Percentiles rank a stretch among this genome's conserved stretches.
These are phyloP conservation scores for Tetragonisca angustula DNA, from an alignment of 2,888 invertebrate genomes.

Conservation along the genomic window DNA sequence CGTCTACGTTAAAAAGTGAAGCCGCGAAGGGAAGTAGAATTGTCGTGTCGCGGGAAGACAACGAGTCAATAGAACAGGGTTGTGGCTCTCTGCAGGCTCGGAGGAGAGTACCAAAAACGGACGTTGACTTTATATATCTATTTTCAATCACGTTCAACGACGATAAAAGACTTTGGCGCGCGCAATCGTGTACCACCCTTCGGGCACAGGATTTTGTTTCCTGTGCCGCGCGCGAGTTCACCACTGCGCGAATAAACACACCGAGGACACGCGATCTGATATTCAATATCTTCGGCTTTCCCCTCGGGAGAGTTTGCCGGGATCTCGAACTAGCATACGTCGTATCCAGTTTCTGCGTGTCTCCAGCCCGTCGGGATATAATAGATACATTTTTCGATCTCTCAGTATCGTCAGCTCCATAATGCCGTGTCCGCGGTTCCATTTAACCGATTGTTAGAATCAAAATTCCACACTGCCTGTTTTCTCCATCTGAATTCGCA, in stretches of 20 bases:
- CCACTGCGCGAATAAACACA: slow-evolving; percentile 67
- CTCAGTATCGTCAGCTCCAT: slow-evolving; percentile 28
- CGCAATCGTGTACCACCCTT: slow-evolving; percentile 56
- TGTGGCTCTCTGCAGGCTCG: not conserved
- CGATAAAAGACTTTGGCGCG: slow-evolving; percentile 57
- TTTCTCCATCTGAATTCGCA: no score
- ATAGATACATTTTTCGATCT: slow-evolving; percentile 58
- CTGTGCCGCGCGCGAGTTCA: slow-evolving; percentile 46
- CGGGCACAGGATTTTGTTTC: slow-evolving; percentile 66
- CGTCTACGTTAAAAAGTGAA: not conserved
- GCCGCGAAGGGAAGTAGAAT: not conserved
- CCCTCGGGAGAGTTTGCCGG: slow-evolving; percentile 67
- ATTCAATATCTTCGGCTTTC: slow-evolving; percentile 70
- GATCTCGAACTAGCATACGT: slow-evolving; percentile 60
- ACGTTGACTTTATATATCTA: slow-evolving; percentile 42
- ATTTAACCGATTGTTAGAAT: not conserved
- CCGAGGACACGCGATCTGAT: slow-evolving; percentile 71
- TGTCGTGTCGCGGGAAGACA: not conserved
- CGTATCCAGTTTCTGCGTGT: slow-evolving; percentile 67
- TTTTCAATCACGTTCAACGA: slow-evolving; percentile 50
- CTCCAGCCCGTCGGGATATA: slow-evolving; percentile 55
- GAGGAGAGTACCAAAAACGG: slow-evolving; percentile 26
- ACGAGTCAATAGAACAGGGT: not conserved
- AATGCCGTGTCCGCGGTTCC: not conserved
- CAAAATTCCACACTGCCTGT: not conserved